Conservation (phyloP, 2,113 vertebrate genomes). For the Scytalopus superciliaris region DNA sequence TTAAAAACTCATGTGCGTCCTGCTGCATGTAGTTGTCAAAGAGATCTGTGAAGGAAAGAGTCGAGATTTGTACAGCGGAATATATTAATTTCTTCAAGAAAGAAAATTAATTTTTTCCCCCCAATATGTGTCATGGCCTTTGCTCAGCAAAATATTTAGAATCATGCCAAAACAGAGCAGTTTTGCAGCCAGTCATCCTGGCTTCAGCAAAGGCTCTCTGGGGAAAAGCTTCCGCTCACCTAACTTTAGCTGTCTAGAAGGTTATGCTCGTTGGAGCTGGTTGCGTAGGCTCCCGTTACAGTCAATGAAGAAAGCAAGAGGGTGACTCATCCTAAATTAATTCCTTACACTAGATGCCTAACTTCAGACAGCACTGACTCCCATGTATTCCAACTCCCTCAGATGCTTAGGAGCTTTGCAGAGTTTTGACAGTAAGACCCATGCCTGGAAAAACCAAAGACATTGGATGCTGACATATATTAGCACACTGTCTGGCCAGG, state of each 20-base stretch:
- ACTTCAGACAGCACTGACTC: background rate
- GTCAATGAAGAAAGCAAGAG: background rate
- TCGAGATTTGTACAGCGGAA: background rate
- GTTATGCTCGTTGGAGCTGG: background rate
- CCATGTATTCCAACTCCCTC: background rate
- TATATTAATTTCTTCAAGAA: background rate
- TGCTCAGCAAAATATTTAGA: background rate
- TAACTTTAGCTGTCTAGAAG: background rate
- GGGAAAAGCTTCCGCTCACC: background rate
- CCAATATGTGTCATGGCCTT: background rate
- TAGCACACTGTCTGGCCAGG: background rate
- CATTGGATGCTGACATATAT: background rate
- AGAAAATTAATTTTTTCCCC: background rate
- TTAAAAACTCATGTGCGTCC: conserved; percentile 96
- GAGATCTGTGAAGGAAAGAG: conserved; percentile 83
- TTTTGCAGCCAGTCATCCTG: background rate
- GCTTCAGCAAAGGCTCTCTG: background rate
- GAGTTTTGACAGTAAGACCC: background rate
- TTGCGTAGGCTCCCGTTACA: background rate
- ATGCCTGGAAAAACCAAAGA: background rate
- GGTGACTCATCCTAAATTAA: background rate
- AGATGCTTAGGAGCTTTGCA: background rate
- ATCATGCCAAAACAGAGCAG: background rate
- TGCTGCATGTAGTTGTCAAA: conserved; percentile 99
- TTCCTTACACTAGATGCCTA: background rate